Percentiles rank a stretch among this genome's conserved stretches.
Conservation (phyloP, 2,888 invertebrate genomes). For the Bellardia pandia region DNA sequence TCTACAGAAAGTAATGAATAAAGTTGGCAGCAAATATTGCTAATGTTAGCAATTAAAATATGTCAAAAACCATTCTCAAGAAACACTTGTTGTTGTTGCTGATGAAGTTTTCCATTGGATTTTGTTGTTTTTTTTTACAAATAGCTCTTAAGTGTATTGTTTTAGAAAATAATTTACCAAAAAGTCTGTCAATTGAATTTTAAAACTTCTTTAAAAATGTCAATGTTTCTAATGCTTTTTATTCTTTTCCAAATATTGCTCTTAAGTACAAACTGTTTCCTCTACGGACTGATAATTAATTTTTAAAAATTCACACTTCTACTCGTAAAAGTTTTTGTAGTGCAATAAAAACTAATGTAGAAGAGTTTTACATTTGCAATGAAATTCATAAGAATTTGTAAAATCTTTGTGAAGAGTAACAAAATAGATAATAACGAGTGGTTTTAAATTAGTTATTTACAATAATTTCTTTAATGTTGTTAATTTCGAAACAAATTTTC, state of each 20-base stretch:
- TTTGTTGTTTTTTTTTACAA: constrained; percentile 37
- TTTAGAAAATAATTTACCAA: constrained; percentile 58
- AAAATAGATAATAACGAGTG: neutral
- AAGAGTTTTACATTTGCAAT: constrained; percentile 4
- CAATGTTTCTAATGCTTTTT: neutral
- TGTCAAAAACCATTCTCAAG: constrained; percentile 71
- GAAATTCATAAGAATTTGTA: neutral
- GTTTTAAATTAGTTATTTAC: neutral
- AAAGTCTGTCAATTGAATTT: constrained; percentile 64
- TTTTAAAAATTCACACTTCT: constrained; percentile 19
- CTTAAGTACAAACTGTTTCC: constrained; percentile 10
- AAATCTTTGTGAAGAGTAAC: neutral
- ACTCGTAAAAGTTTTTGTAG: neutral
- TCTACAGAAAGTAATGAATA: constrained; percentile 59
- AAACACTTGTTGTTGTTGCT: constrained; percentile 60
- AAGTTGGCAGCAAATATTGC: constrained; percentile 70
- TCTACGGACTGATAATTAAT: constrained; percentile 54
- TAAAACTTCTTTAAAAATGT: constrained; percentile 44
- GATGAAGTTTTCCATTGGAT: constrained; percentile 19
- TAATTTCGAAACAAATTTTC: too few relatives aligned
- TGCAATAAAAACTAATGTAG: constrained; percentile 40
- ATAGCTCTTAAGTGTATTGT: constrained; percentile 64
- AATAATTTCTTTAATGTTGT: too few relatives aligned
- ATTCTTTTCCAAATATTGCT: neutral
- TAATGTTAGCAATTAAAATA: constrained; percentile 73